Percentiles rank a stretch among this genome's conserved stretches.
phyloP scores from a whole-genome alignment of 1,140 invertebrate species.

The Temnothorax longispinosus region DNA sequence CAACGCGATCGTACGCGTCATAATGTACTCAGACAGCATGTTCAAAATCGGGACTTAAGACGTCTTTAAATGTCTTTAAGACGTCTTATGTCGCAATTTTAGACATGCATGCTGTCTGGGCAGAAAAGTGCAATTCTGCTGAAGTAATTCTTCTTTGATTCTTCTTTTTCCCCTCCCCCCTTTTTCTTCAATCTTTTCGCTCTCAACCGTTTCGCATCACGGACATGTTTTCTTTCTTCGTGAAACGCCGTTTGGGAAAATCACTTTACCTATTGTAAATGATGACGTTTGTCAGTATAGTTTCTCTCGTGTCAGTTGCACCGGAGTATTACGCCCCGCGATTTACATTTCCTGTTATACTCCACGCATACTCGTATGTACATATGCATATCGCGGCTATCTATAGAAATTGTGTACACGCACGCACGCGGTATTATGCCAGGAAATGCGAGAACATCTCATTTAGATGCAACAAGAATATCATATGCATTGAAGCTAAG shows the following conservation, averaged over 20 bases:
- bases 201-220: background rate
- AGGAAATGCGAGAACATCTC: constrained; percentile 20
- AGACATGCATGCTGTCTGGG: no score
- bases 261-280: constrained; percentile 5
- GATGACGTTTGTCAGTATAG: background rate
- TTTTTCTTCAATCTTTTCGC: background rate
- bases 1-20: background rate
- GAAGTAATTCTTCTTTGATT: background rate
- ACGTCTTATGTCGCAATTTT: no score
- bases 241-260: constrained; percentile 7
- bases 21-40: no score
- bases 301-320: background rate
- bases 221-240: background rate
- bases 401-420: constrained; percentile 46
- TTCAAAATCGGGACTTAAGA: no score
- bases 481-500: constrained; percentile 25
- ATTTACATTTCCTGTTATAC: constrained; percentile 44
- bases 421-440: constrained; percentile 36
- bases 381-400: background rate
- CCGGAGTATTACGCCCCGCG: background rate
- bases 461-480: constrained; percentile 37
- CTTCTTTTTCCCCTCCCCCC: background rate
- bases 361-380: background rate
- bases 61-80: no score
- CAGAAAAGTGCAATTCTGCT: background rate